Conservation (phyloP, 2,888 invertebrate species). For the Pyralis farinalis region DNA sequence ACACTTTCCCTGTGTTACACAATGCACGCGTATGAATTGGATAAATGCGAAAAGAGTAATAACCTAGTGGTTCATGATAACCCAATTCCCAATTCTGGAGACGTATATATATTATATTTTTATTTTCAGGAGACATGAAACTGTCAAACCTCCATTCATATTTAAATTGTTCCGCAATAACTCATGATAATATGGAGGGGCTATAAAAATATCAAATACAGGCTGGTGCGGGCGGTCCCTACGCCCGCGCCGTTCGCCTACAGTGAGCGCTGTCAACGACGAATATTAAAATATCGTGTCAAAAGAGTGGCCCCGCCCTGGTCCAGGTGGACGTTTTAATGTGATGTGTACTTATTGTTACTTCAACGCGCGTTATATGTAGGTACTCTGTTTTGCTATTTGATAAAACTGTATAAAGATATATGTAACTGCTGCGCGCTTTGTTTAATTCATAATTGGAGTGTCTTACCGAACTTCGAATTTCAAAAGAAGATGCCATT, state of each 20-base stretch:
- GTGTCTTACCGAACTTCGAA: too few relatives aligned
- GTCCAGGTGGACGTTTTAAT: constrained; percentile 30
- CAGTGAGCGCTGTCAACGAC: constrained; percentile 40
- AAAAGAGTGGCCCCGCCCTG: constrained; percentile 26
- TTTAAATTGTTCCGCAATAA: constrained; percentile 69
- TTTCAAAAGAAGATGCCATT: too few relatives aligned
- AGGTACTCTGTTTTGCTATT: constrained; percentile 3
- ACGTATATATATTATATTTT: constrained; percentile 19
- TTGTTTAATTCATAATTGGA: too few relatives aligned
- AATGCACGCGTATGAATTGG: too few relatives aligned
- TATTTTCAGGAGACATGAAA: constrained; percentile 48
- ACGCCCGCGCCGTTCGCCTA: constrained; percentile 24
- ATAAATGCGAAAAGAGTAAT: too few relatives aligned
- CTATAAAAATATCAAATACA: constrained; percentile 76
- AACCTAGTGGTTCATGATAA: not conserved
- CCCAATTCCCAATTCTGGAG: not conserved
- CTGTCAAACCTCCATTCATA: constrained; percentile 65
- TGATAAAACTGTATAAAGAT: not conserved
- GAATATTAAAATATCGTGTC: constrained; percentile 59
- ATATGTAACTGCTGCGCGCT: too few relatives aligned
- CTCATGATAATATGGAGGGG: constrained; percentile 65
- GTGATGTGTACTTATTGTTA: constrained; percentile 27
- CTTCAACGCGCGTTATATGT: constrained; percentile 23
- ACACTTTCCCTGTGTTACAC: too few relatives aligned
- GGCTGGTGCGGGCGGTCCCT: constrained; percentile 34